A percentile compares a stretch with the other conserved stretches of the same genome.
Conservation (phyloP, 2,888 invertebrate genomes). For the Zele albiditarsus region DNA sequence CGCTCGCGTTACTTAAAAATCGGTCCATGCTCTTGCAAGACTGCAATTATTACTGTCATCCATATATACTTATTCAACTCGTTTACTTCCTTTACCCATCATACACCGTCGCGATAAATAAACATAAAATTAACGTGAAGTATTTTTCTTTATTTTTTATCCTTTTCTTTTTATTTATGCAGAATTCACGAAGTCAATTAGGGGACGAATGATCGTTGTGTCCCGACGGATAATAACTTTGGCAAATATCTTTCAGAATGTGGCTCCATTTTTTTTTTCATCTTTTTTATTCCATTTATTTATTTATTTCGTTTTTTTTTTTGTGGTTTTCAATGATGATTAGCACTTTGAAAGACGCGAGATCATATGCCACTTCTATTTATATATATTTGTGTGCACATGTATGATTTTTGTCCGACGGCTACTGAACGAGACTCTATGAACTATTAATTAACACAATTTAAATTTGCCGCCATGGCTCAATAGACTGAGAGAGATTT, state of each 20-base stretch:
- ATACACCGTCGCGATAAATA: too few relatives aligned
- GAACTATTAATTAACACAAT: conserved; percentile 38
- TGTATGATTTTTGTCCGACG: conserved; percentile 43
- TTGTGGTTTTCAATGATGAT: conserved; percentile 69
- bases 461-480: conserved; percentile 34
- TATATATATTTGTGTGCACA: conserved; percentile 40
- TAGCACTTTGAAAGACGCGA: conserved; percentile 62
- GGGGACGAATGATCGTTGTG: conserved; percentile 2
- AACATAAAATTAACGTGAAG: neutral
- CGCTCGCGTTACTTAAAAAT: conserved; percentile 51
- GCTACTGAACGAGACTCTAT: conserved; percentile 54
- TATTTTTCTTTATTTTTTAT: neutral
- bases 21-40: conserved; percentile 5
- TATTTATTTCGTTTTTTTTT: conserved; percentile 23
- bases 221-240: conserved; percentile 59
- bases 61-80: neutral
- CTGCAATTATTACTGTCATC: neutral
- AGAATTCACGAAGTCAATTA: neutral
- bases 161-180: neutral
- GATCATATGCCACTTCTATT: conserved; percentile 38
- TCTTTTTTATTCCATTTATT: conserved; percentile 18
- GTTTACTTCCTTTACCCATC: neutral
- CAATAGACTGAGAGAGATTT: neutral
- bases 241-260: conserved; percentile 69
- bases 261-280: conserved; percentile 47